These are phyloP conservation scores for human (Homo sapiens) DNA, from an alignment of 2,113 vertebrate species.

Conservation along the genomic window GRCh38 chr7:95465001-95465500, in stretches of 20 bases:
- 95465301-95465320: background rate
- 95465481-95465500: background rate
- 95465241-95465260: background rate
- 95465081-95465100: background rate
- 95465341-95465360: background rate
- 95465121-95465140: background rate
- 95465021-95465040: background rate
- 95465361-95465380: background rate
- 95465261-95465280: background rate
- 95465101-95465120: background rate
- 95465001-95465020: background rate
- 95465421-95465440: background rate
- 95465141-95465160: slow-evolving; percentile 40
- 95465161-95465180: background rate
- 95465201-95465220: slow-evolving; percentile 2
- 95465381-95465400: slow-evolving; percentile 18
- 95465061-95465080: slow-evolving; percentile 19
- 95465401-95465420: background rate
- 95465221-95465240: background rate
- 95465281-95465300: background rate
- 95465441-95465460: background rate
- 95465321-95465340: background rate
- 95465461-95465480: background rate
- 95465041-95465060: slow-evolving; percentile 44
- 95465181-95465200: slow-evolving; percentile 1